phyloP scores from a whole-genome alignment of 2,797 vertebrate species.

The Poeciliopsis presidionis region DNA sequence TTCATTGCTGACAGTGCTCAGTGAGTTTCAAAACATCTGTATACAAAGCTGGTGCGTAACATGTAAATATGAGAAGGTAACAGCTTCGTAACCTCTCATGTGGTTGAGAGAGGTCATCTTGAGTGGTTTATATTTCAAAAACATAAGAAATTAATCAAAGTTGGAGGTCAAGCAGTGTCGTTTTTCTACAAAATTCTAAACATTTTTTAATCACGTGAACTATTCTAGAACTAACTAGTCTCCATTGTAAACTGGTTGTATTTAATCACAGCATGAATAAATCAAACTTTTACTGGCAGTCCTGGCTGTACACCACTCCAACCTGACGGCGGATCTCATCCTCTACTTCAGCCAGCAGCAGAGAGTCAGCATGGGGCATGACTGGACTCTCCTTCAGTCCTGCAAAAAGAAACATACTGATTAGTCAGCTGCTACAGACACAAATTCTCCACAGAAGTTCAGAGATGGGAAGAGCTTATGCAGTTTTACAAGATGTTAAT shows the following conservation, averaged over 20 bases:
- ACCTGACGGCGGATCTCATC: slow-evolving; percentile 79
- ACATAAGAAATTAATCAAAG: not conserved
- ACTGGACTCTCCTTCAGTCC: slow-evolving; percentile 80
- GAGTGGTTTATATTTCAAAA: not conserved
- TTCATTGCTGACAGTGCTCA: not conserved
- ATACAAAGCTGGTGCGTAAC: not conserved
- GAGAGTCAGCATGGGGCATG: slow-evolving; percentile 77
- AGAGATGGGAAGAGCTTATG: not conserved
- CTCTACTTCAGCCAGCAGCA: slow-evolving; percentile 76
- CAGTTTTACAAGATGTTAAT: not conserved
- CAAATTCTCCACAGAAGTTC: not conserved
- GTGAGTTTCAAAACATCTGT: not conserved
- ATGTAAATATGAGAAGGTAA: not conserved
- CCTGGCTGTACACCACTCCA: slow-evolving; percentile 80
- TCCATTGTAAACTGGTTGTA: not conserved
- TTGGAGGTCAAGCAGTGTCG: not conserved
- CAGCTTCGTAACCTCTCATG: not conserved
- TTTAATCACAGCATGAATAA: not conserved
- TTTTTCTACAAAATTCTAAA: not conserved
- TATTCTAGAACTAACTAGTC: not conserved
- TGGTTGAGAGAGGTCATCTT: not conserved
- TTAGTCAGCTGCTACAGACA: not conserved
- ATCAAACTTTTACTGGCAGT: slow-evolving; percentile 50
- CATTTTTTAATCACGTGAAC: not conserved
- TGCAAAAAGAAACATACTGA: slow-evolving; percentile 27